These are phyloP conservation scores for Portunus trituberculatus DNA, from an alignment of 1,140 invertebrate genomes.

Conservation along the genomic window DNA sequence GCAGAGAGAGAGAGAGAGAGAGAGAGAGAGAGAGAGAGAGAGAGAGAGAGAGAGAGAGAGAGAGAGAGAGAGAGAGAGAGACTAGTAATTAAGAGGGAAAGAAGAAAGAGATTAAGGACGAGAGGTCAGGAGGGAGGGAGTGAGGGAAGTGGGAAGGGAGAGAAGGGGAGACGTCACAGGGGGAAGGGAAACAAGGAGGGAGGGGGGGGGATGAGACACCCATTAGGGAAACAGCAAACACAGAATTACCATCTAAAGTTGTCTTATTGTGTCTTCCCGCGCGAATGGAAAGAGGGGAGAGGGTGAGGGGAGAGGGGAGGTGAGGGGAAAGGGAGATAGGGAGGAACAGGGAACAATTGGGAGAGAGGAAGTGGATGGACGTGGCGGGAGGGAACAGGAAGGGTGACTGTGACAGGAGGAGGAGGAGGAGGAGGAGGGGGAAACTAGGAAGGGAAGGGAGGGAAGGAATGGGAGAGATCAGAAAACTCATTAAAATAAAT, in stretches of 20 bases:
- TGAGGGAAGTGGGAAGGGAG: background rate
- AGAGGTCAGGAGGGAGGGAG: background rate
- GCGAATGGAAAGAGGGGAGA: background rate
- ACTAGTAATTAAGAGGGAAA: too few species aligned
- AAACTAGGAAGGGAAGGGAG: too few species aligned
- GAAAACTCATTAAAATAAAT: too few species aligned
- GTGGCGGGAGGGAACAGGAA: background rate
- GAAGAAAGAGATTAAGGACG: background rate
- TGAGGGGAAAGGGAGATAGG: background rate
- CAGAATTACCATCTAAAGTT: slow-evolving; percentile 50
- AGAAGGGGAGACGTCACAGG: too few species aligned
- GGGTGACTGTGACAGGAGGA: too few species aligned
- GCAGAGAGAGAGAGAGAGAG: too few species aligned
- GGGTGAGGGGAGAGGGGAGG: background rate
- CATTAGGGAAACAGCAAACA: slow-evolving; percentile 28
- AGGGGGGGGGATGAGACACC: background rate
- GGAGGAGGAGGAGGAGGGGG: too few species aligned
- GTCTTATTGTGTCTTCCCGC: background rate
- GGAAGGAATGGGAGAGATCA: too few species aligned
- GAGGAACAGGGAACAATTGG: background rate
- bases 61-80: background rate
- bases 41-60: background rate
- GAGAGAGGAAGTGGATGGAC: background rate
- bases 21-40: too few species aligned
- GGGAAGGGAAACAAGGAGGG: too few species aligned